Base-by-base conservation (phyloP, 1,140 invertebrate genomes). In the Ceratosolen solmsi region DNA sequence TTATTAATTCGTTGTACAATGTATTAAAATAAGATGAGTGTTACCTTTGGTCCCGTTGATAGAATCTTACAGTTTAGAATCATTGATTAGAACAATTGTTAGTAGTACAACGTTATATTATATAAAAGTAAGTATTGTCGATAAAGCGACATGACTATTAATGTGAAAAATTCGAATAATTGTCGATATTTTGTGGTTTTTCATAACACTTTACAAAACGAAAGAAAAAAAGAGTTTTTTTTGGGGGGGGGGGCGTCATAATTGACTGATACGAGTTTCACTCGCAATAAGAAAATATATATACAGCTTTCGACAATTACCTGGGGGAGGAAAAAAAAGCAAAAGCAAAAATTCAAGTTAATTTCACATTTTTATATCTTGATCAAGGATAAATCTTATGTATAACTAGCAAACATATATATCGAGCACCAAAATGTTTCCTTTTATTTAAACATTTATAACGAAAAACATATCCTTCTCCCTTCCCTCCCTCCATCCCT, bases 11-110 rank as follows among this genome's bases (percentile, higher is more conserved):
- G 83, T 88, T 88, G 85, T 86, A 86, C 84, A 80, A 80, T 85
- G 82, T 63, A 82, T 79, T 88, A 87, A 86, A 89, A 87, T 87
- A 88, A 87, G 83, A 86, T 80, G 82, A 83, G 85, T 86, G 85
- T 88, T 88, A 90, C 88, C 90, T 90, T 91, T 91, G 89, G 90
- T 90, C 89, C 90, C 90, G 84, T 88, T 90, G 85, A 89, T 89
- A 90, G 88, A 90, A 90, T 89, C 89, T 89, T 88, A 89, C 77
- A 83, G 77, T 82, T 84, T 84, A 85, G 78, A 82, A 72, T 80
- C 84, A 86, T 87, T 85, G 79, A 84, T 87, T 87, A 86, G 87
- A 73, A 89, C 70, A 63, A 79, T 79, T 79, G 73, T 83, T 83
- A 83, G 82, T 83, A 80, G 20, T 80, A 83, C 68, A 79, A 78